Percentiles rank a stretch among this genome's conserved stretches.
These are phyloP conservation scores for Mesaphorura yosii DNA, from an alignment of 1,140 invertebrate genomes.

Conservation along the genomic window DNA sequence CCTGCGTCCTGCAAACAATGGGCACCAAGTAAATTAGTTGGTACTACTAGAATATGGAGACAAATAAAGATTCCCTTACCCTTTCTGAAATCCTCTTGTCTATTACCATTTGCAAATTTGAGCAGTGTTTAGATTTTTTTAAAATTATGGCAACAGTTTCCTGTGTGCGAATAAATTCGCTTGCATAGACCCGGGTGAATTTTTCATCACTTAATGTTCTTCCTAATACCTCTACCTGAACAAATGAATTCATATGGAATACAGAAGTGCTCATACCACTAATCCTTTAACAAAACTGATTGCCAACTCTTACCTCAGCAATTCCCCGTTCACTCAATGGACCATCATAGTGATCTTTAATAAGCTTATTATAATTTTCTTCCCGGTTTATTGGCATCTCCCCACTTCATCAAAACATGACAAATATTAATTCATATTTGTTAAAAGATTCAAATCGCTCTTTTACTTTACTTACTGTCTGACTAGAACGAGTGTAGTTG, in stretches of 20 bases:
- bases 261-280: too few species aligned
- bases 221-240: constrained; percentile 3
- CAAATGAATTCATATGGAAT: not conserved
- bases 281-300: too few species aligned
- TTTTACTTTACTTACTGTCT: too few species aligned
- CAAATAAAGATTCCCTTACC: constrained; percentile 2
- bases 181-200: not conserved
- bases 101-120: not conserved
- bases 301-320: not conserved
- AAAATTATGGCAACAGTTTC: constrained; percentile 2
- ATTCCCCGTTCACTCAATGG: not conserved
- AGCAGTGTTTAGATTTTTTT: not conserved
- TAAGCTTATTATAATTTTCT: not conserved
- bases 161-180: constrained; percentile 7
- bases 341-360: not conserved
- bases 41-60: not conserved
- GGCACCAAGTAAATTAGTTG: not conserved
- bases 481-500: too few species aligned
- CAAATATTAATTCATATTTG: too few species aligned
- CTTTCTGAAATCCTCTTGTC: constrained; percentile 9
- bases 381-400: not conserved
- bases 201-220: not conserved
- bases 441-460: too few species aligned
- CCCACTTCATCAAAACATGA: not conserved
- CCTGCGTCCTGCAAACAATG: constrained; percentile 3